Evolutionary conservation across 2,888 invertebrate genomes (phyloP).

Genomic region (Shargacucullia verbasci): DNA sequence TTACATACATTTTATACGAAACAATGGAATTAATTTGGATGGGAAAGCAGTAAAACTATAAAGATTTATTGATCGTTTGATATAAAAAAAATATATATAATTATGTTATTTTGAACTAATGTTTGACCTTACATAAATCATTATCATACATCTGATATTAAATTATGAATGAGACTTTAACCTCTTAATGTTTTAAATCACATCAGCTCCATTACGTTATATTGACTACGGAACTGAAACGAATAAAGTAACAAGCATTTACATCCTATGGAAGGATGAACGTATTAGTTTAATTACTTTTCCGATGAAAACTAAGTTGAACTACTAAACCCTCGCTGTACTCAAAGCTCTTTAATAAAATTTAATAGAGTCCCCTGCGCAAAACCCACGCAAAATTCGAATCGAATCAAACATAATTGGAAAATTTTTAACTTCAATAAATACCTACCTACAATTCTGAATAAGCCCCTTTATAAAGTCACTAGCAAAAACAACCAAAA

Average conservation of each 20-base stretch:
- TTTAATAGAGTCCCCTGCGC: slow-evolving; percentile 3
- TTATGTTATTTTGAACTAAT: too few relatives aligned
- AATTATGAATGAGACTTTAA: too few relatives aligned
- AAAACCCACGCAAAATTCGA: slow-evolving; percentile 9
- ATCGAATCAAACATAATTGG: slow-evolving; percentile 16
- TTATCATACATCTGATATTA: too few relatives aligned
- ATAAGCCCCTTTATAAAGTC: slow-evolving; percentile 19
- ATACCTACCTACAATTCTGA: slow-evolving; percentile 29
- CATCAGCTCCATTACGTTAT: too few relatives aligned
- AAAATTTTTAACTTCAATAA: slow-evolving; percentile 2
- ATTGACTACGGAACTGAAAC: too few relatives aligned
- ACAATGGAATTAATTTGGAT: slow-evolving; percentile 4
- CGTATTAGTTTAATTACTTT: slow-evolving; percentile 8
- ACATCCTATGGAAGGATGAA: neutral
- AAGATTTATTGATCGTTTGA: neutral
- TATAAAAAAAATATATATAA: too few relatives aligned
- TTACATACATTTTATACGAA: neutral
- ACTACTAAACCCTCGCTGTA: slow-evolving; percentile 12
- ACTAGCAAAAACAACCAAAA: slow-evolving; percentile 6
- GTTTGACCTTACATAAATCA: too few relatives aligned
- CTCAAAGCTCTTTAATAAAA: slow-evolving; percentile 9
- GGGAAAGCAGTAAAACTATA: too few relatives aligned
- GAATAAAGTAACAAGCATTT: too few relatives aligned
- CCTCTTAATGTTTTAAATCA: too few relatives aligned
- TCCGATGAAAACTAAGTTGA: slow-evolving; percentile 12